Percentiles rank a stretch among this genome's conserved stretches.
Evolutionary conservation across 2,113 vertebrate species (phyloP).

Genomic region (Coregonus clupeaformis): DNA sequence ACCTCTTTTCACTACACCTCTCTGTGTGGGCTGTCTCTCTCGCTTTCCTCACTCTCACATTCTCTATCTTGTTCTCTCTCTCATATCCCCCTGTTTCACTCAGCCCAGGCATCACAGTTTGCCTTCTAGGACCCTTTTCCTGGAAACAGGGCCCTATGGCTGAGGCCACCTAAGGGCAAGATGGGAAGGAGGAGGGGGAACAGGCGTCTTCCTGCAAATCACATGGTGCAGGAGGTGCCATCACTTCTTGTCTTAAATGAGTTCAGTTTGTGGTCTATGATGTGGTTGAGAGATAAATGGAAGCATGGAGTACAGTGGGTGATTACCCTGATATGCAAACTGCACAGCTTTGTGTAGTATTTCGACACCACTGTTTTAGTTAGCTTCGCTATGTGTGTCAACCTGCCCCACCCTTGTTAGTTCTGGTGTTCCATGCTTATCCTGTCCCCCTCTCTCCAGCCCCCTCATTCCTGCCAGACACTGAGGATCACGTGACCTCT

Average conservation of each 20-base stretch:
- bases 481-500: conserved; percentile 9
- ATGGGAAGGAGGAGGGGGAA: conserved; percentile 12
- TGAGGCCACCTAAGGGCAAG: conserved; percentile 38
- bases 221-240: conserved; percentile 18
- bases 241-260: conserved; percentile 2
- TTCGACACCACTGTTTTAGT: background rate
- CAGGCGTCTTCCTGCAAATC: conserved; percentile 36
- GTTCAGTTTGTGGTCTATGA: background rate
- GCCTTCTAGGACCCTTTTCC: conserved; percentile 34
- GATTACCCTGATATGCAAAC: too few relatives aligned
- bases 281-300: background rate
- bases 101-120: conserved; percentile 16
- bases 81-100: conserved; percentile 9
- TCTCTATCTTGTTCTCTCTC: background rate
- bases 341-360: background rate
- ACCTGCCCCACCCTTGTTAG: conserved; percentile 1
- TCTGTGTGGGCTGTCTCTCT: conserved; percentile 2
- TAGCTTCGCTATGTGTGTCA: background rate
- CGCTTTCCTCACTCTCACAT: background rate
- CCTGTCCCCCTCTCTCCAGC: conserved; percentile 5
- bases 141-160: conserved; percentile 6
- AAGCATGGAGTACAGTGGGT: too few relatives aligned
- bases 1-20: conserved; percentile 12
- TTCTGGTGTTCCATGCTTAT: background rate
- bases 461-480: conserved; percentile 1